Evolutionary conservation across 2,113 vertebrate species (phyloP).

Genomic region (Acanthochromis polyacanthus): DNA sequence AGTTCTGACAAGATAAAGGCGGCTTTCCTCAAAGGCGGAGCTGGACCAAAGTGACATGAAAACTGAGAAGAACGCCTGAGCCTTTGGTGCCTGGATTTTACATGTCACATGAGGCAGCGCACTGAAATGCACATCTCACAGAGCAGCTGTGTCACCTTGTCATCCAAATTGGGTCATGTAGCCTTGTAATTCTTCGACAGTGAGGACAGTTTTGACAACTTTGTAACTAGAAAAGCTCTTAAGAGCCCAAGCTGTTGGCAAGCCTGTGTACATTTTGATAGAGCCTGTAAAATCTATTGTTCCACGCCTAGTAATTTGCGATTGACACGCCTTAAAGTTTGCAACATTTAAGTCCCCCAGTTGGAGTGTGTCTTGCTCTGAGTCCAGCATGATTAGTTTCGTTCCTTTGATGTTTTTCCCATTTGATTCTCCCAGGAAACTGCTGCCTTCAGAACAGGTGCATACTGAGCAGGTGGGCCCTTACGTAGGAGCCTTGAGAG

Average conservation of each 20-base stretch:
- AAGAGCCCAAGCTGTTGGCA: constrained; percentile 13
- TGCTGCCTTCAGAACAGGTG: constrained; percentile 70
- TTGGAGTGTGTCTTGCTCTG: constrained; percentile 44
- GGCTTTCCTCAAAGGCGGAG: constrained; percentile 72
- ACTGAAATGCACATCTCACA: constrained; percentile 37
- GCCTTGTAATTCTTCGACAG: constrained; percentile 32
- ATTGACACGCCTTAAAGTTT: constrained; percentile 37
- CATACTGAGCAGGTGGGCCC: constrained; percentile 68
- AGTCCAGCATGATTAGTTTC: constrained; percentile 62
- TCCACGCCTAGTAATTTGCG: constrained; percentile 26
- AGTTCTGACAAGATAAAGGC: constrained; percentile 81
- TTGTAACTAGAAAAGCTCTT: constrained; percentile 37
- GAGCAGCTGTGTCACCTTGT: constrained; percentile 44
- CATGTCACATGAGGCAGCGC: constrained; percentile 24
- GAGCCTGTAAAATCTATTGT: constrained; percentile 37
- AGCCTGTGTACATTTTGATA: constrained; percentile 10
- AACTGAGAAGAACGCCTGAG: constrained; percentile 44
- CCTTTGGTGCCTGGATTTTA: constrained; percentile 31
- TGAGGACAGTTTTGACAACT: constrained; percentile 50
- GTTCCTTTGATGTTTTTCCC: constrained; percentile 69
- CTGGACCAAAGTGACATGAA: constrained; percentile 60
- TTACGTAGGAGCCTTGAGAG: constrained; percentile 48
- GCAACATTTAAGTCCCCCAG: constrained; percentile 43
- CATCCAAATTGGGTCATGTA: constrained; percentile 59
- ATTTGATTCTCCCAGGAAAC: constrained; percentile 48